These are phyloP conservation scores for Microtus ochrogaster DNA, from an alignment of 2,113 vertebrate genomes.

Conservation along the genomic window DNA sequence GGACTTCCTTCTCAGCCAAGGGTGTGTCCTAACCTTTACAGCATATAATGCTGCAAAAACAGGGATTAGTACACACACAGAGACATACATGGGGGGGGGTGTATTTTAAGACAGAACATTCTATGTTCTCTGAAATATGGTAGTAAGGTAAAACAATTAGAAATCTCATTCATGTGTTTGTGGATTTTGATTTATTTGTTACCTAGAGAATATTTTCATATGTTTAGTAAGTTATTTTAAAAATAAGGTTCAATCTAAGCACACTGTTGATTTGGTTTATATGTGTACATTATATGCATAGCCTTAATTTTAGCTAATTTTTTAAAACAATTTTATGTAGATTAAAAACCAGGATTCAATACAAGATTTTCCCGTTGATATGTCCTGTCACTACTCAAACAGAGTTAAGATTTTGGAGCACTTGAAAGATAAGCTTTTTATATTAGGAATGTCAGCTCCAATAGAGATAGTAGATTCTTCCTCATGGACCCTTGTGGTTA, in stretches of 20 bases:
- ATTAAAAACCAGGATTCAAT: not conserved
- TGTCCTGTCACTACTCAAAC: not conserved
- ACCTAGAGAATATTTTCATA: not conserved
- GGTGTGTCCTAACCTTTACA: not conserved
- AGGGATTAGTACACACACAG: not conserved
- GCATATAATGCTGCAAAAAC: not conserved
- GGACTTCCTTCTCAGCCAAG: not conserved
- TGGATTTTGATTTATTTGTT: not conserved
- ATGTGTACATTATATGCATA: not conserved
- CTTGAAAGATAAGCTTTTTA: not conserved
- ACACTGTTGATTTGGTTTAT: not conserved
- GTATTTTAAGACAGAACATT: not conserved
- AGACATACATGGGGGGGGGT: not conserved
- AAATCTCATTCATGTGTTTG: not conserved
- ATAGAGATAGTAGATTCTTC: not conserved
- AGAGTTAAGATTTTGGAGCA: not conserved
- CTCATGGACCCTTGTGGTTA: too few relatives aligned
- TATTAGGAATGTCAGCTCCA: not conserved
- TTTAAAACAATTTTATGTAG: not conserved
- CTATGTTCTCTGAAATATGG: not conserved
- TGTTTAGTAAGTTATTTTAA: not conserved
- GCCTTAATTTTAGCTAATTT: not conserved
- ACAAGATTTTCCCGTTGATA: not conserved
- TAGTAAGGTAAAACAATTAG: not conserved
- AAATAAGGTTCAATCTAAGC: not conserved